Base-by-base conservation (phyloP, 1,140 invertebrate genomes). In the Schlechtendalia chinensis region DNA sequence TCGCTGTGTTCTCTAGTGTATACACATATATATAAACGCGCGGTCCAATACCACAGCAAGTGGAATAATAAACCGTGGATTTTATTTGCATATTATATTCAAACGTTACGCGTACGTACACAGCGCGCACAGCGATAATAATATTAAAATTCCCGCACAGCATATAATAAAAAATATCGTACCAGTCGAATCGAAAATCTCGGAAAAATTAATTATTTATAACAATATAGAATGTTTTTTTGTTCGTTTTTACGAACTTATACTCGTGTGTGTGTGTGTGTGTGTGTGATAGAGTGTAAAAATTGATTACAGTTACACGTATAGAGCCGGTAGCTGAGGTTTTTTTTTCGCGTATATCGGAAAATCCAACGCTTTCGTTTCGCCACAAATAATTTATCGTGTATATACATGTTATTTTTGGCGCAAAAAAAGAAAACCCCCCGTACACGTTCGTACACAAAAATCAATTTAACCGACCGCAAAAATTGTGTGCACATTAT, bases 361-460 rank as follows among this genome's bases (percentile, higher is more conserved):
- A 39, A 65, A 65, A 65, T 65, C 27, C 32, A 39, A 8, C 29
- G 61, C 27, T 39, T 32, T 65, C 61, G 61, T 65, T 65, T 65
- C 27, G 61, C 32, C 8, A 65, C 29, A 27, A 65, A 65, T 65
- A 65, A 65, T 65, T 65, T 65, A 65, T 65, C 29, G 29, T 65
- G 17, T 39, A 39, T 39, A 39, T 39, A 39, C 8, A 39, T 39
- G 8, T 39, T 3, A 39, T 65, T 65, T 29, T 65, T 65, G 29
- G 61, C 29, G 29, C 27, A 65, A 65, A 65, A 65, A 65, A 65
- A 65, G 17, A 61, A 29, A 61, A 29, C 27, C 17, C 29, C 19
- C 17, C 32, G 32, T 65, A 65, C 32, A 65, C 61, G 32, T 65
- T 32, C 17, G 29, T 17, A 65, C 24, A 65, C n/a, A 39, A 39